Conservation (phyloP, 1,140 invertebrate species). For the Sinonovacula constricta region DNA sequence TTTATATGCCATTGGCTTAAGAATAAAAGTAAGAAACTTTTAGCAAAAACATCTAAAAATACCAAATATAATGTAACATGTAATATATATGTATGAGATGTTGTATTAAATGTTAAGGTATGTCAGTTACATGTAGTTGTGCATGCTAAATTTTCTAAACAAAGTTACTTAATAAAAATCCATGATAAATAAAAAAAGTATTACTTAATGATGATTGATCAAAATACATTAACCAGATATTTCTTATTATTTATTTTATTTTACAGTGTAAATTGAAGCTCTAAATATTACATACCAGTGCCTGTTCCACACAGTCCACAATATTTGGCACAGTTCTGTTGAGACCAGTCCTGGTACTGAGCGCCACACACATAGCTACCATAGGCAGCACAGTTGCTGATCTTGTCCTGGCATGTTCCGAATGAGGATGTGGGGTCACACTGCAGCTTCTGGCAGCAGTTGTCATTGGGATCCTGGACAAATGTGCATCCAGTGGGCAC, state of each 20-base stretch:
- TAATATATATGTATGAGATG: too few relatives aligned
- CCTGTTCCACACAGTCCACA: conserved; percentile 35
- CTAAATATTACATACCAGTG: conserved; percentile 6
- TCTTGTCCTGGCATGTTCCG: conserved; percentile 28
- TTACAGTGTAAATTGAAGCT: neutral
- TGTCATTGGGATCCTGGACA: conserved; percentile 30
- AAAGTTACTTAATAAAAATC: too few relatives aligned
- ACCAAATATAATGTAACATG: too few relatives aligned
- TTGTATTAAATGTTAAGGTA: too few relatives aligned
- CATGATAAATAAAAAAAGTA: too few relatives aligned
- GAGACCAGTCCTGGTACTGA: conserved; percentile 42
- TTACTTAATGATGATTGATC: too few relatives aligned
- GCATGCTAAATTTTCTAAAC: too few relatives aligned
- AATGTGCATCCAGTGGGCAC: conserved; percentile 40
- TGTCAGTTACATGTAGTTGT: too few relatives aligned
- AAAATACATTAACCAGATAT: too few relatives aligned
- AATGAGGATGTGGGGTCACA: conserved; percentile 33
- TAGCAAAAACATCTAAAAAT: too few relatives aligned
- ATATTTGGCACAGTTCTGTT: conserved; percentile 43
- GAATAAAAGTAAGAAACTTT: too few relatives aligned
- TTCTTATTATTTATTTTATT: neutral
- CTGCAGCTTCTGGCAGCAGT: conserved; percentile 35
- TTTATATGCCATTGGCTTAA: too few relatives aligned
- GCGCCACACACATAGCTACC: conserved; percentile 36
- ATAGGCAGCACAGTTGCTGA: conserved; percentile 38